Percentiles rank a stretch among this genome's conserved stretches.
Evolutionary conservation across 92 coral and sea anemone genomes (phyloP).

Genomic region (Porites evermanni): DNA sequence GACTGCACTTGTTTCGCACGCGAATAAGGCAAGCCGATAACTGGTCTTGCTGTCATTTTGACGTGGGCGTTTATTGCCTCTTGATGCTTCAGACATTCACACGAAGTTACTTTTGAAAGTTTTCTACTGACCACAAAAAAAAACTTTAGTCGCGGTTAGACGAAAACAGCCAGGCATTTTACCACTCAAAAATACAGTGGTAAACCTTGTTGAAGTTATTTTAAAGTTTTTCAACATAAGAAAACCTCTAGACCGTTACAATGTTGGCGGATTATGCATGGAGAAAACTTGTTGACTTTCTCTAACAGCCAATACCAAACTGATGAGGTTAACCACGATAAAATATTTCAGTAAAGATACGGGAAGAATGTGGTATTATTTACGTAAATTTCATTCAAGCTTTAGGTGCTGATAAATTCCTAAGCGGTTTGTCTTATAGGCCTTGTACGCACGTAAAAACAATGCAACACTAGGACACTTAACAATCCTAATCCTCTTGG

Average conservation of each 20-base stretch:
- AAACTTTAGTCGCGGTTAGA: neutral
- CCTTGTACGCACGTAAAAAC: neutral
- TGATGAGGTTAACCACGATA: neutral
- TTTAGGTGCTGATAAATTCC: neutral
- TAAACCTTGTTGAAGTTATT: neutral
- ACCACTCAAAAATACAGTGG: neutral
- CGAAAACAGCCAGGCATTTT: neutral
- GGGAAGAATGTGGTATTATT: neutral
- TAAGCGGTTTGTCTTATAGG: neutral
- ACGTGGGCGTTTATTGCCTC: constrained; percentile 31
- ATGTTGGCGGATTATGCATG: neutral
- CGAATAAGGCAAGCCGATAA: constrained; percentile 32
- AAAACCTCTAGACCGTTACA: constrained; percentile 13
- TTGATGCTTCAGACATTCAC: neutral
- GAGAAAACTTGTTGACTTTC: neutral
- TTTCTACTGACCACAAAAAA: neutral
- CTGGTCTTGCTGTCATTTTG: neutral
- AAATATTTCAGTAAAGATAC: neutral
- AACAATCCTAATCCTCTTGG: neutral
- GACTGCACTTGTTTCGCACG: constrained; percentile 26
- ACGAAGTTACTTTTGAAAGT: neutral
- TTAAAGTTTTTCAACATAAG: neutral
- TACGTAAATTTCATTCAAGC: neutral
- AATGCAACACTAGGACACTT: neutral
- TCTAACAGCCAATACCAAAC: neutral